These are phyloP conservation scores for Dusona sp. DNA, from an alignment of 2,888 invertebrate genomes.

Conservation along the genomic window DNA sequence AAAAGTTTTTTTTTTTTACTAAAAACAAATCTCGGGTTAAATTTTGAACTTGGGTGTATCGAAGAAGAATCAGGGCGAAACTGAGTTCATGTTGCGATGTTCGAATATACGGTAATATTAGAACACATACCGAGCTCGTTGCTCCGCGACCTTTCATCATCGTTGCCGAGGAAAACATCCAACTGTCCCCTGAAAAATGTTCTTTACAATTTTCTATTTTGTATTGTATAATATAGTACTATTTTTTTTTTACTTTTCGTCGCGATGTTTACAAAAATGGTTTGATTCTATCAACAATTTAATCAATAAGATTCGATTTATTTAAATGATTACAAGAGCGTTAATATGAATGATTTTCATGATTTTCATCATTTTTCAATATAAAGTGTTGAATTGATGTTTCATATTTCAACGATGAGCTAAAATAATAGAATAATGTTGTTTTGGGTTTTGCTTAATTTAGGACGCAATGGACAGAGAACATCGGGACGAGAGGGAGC, in stretches of 20 bases:
- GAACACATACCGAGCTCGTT: conserved; percentile 22
- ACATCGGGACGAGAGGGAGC: conserved; percentile 77
- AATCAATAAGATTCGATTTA: no score
- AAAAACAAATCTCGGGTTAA: no score
- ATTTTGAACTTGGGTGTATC: neutral
- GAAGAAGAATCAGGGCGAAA: conserved; percentile 27
- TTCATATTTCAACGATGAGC: neutral
- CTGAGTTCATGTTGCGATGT: conserved; percentile 12
- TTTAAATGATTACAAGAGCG: neutral
- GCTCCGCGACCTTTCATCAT: conserved; percentile 34
- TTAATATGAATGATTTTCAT: neutral
- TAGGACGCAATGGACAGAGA: conserved; percentile 82
- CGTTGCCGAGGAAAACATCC: neutral
- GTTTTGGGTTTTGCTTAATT: conserved; percentile 29
- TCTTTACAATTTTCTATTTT: neutral
- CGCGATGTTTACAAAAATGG: neutral
- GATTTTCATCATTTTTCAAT: neutral
- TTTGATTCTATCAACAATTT: no score
- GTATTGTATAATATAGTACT: neutral
- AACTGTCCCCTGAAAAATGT: neutral
- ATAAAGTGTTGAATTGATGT: neutral
- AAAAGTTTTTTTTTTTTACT: no score
- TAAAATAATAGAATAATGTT: neutral
- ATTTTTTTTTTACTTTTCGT: neutral
- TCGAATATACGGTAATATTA: conserved; percentile 10